Conservation (phyloP, 2,113 vertebrate genomes). For the Elaphurus davidianus region DNA sequence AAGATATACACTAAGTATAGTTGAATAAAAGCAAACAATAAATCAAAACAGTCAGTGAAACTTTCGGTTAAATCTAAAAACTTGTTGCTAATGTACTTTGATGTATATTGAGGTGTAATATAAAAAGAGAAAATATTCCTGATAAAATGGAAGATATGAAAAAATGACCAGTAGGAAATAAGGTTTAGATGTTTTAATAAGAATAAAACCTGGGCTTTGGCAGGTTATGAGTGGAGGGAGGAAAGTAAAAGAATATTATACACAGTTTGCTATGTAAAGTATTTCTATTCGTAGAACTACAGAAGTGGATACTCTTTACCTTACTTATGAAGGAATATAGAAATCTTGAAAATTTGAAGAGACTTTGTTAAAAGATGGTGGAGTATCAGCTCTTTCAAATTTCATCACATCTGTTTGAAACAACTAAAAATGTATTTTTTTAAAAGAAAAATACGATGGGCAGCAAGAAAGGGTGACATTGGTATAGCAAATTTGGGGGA, state of each 20-base stretch:
- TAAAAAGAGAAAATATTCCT: not conserved
- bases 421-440: not conserved
- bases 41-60: not conserved
- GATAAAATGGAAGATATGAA: not conserved
- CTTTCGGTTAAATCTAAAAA: not conserved
- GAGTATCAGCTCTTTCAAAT: not conserved
- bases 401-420: not conserved
- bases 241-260: not conserved
- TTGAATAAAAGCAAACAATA: not conserved
- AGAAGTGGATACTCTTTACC: not conserved
- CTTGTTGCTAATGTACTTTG: not conserved
- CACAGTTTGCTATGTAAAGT: not conserved
- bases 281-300: not conserved
- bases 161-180: not conserved
- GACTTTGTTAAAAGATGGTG: not conserved
- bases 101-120: not conserved
- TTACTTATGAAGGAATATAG: not conserved
- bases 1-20: not conserved
- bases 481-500: not conserved
- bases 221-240: not conserved
- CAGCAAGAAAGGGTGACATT: not conserved
- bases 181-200: not conserved
- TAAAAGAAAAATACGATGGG: not conserved
- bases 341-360: slow-evolving; percentile 20
- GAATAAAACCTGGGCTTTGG: not conserved